Evolutionary conservation across 1,140 invertebrate genomes (phyloP).

Genomic region (Metopolophium dirhodum): DNA sequence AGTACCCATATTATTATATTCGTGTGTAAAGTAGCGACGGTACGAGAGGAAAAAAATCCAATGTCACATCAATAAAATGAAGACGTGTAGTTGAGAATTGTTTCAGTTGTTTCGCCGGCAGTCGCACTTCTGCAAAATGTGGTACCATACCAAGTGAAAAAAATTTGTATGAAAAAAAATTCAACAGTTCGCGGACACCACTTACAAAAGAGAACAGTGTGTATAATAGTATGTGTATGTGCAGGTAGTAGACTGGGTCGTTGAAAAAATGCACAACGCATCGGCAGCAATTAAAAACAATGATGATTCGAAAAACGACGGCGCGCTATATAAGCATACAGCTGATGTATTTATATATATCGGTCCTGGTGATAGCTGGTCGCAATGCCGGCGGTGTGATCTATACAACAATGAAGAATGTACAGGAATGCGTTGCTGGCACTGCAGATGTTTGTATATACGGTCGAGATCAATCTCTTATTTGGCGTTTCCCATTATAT

Average conservation of each 20-base stretch:
- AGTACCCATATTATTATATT: not conserved
- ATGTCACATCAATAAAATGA: slow-evolving; percentile 22
- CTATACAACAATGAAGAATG: slow-evolving; percentile 45
- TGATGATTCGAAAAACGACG: slow-evolving; percentile 38
- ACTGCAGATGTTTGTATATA: slow-evolving; percentile 29
- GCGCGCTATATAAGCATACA: not conserved
- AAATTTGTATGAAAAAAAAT: not conserved
- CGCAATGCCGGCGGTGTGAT: slow-evolving; percentile 42
- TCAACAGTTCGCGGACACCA: slow-evolving; percentile 26
- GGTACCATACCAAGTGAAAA: not conserved
- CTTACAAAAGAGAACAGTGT: not conserved
- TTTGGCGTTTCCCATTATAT: slow-evolving; percentile 18
- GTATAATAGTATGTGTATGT: not conserved
- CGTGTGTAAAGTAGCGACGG: not conserved
- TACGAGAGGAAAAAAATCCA: not conserved
- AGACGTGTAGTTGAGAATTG: slow-evolving; percentile 30
- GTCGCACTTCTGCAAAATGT: slow-evolving; percentile 34
- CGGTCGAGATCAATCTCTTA: slow-evolving; percentile 33
- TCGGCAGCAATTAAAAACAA: slow-evolving; percentile 47
- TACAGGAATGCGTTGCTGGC: slow-evolving; percentile 40
- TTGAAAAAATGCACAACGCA: slow-evolving; percentile 46
- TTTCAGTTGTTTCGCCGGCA: slow-evolving; percentile 1
- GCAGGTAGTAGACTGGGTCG: slow-evolving; percentile 20
- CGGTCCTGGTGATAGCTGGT: not conserved
- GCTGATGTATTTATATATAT: slow-evolving; percentile 33